Evolutionary conservation across 2,113 vertebrate genomes (phyloP), one percentile per base, ranked within the genome.

Genomic region (Pluvialis apricaria): DNA sequence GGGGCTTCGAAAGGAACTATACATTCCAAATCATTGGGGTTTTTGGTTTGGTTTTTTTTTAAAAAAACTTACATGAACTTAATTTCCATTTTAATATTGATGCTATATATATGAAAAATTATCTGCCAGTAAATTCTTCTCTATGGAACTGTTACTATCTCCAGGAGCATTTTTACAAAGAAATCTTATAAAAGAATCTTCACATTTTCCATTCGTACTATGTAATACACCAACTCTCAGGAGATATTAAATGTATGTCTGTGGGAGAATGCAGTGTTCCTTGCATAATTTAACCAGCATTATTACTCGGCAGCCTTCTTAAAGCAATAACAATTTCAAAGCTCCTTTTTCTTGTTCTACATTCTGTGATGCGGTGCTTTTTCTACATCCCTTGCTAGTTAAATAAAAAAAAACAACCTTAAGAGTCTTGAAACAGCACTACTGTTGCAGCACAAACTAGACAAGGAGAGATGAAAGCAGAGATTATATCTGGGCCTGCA

Each of bases 261-360:
- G 70, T 94, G 90, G 92, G 76, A 98, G 84, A 94, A 90, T 88
- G 83, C 62, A 57, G 54, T 90, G 85, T 86, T 94, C 95, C 93
- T 93, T 94, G 65, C 90, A 95, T 97, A 96, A 96, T 97, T 97
- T 97, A 94, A 52, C 52, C 65, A 92, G 70, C 60, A n/a, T 96
- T 97, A 95, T 94, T 94, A 96, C 84, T 96, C 75, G n/a, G 78
- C 85, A 92, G 52, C 82, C 90, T 94, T 94, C 85, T 96, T 93
- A 94, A 92, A 92, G 95, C 71, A 96, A 92, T 90, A 89, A 78
- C 78, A 90, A 66, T 92, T 94, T 95, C 87, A 96, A 94, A 94
- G 71, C 25, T 72, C 52, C 52, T 94, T 95, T 91, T 95, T 86
- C 55, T 70, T 88, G 61, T 80, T 91, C 64, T 86, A 20, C 28